phyloP scores from a whole-genome alignment of 2,113 vertebrate species.

The Pomatorhinus ruficollis region DNA sequence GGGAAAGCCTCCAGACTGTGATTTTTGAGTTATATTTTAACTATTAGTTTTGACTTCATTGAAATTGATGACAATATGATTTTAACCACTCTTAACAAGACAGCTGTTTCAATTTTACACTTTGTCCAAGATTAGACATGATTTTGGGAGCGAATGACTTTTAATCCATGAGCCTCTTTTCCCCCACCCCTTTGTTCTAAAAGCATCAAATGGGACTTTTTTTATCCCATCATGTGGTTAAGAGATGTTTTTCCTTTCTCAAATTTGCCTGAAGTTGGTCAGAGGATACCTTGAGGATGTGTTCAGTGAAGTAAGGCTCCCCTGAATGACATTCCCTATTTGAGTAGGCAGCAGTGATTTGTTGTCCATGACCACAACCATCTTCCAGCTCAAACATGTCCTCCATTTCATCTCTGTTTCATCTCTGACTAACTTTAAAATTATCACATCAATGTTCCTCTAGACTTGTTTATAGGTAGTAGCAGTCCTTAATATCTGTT shows the following conservation, averaged over 20 bases:
- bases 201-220: not conserved
- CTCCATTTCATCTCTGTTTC: not conserved
- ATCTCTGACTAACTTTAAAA: not conserved
- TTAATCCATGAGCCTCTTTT: rapidly evolving
- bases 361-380: not conserved
- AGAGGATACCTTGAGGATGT: not conserved
- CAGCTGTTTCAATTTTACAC: not conserved
- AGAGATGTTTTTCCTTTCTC: not conserved
- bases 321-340: not conserved
- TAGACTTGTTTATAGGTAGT: not conserved
- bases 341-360: not conserved
- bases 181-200: not conserved
- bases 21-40: not conserved
- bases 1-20: not conserved
- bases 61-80: not conserved
- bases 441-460: not conserved
- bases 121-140: not conserved
- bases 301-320: not conserved
- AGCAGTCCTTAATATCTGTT: not conserved
- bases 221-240: not conserved
- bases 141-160: not conserved
- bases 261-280: not conserved
- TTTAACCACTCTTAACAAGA: not conserved
- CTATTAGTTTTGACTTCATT: not conserved
- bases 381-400: not conserved